Evolutionary conservation across 2,113 vertebrate species (phyloP).

Genomic region (Actenoides hombroni): DNA sequence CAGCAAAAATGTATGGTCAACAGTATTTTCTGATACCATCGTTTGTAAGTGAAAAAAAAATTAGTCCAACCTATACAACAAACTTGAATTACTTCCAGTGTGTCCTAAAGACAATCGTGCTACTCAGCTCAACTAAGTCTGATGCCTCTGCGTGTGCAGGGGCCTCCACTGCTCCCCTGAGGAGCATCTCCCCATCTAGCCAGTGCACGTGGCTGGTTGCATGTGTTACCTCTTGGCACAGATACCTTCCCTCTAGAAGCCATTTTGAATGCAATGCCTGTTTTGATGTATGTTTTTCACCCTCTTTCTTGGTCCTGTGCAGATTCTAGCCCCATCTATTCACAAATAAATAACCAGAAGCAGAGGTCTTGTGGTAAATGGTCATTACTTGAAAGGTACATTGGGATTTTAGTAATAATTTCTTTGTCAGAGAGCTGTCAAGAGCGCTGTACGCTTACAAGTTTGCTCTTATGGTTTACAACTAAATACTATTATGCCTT

Average conservation of each 20-base stretch:
- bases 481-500: not conserved
- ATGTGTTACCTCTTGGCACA: not conserved
- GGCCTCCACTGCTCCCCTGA: not conserved
- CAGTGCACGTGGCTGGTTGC: not conserved
- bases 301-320: not conserved
- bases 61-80: not conserved
- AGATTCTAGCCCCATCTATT: not conserved
- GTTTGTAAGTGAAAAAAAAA: not conserved
- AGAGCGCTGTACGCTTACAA: not conserved
- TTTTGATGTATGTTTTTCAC: not conserved
- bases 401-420: not conserved
- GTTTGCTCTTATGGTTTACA: not conserved
- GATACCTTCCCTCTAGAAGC: not conserved
- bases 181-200: not conserved
- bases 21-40: not conserved
- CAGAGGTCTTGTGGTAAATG: not conserved
- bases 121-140: not conserved
- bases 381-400: not conserved
- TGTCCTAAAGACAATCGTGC: not conserved
- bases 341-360: not conserved
- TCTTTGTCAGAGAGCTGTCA: not conserved
- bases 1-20: not conserved
- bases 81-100: rapidly evolving
- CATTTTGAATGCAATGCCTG: not conserved
- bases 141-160: not conserved